Base-by-base conservation (phyloP, 2,797 vertebrate genomes). In the Xyrichtys novacula region DNA sequence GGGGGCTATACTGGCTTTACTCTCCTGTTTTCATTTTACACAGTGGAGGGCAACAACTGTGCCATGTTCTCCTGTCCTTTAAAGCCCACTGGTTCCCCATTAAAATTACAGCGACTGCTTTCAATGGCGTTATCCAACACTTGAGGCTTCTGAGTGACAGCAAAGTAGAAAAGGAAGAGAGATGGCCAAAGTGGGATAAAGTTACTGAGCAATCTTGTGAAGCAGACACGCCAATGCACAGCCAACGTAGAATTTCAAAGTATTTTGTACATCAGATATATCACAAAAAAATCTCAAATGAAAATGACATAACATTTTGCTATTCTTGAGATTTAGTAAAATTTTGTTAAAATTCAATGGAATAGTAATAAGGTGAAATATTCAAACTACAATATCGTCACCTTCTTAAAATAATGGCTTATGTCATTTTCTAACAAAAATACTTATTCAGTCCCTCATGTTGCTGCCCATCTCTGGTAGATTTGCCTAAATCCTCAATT, bases 71-170 rank as follows among this genome's bases (percentile, higher is more conserved):
- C 73, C 62, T 74, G 76, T 79, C 71, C 78, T 90, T 89, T 90
- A 85, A 91, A 89, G 83, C 71, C 79, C 75, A 78, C 78, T 65
- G 66, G 80, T 85, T 88, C 78, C 86, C 85, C 74, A 83, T 86
- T 88, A 81, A 88, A 92, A 90, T 82, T 83, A 78, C 87, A 73
- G 78, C 74, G 53, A 72, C 78, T 67, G 71, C 85, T 90, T 91
- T 80, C 88, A 90, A 71, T 80, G 73, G 38, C 26, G 87, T 93
- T 90, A 92, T 92, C 89, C 85, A 87, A 88, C 87, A 88, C 88
- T 85, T 78, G 6, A 77, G 73, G 83, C 78, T 79, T 83, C 88
- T 89, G 88, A 92, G 85, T 83, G 82, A 90, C 87, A 90, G 81
- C 48, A 1, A 25, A 73, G 75, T 73, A 89, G 79, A 88, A 91